phyloP scores from a whole-genome alignment of 2,797 vertebrate species.

The Phataginus tricuspis region DNA sequence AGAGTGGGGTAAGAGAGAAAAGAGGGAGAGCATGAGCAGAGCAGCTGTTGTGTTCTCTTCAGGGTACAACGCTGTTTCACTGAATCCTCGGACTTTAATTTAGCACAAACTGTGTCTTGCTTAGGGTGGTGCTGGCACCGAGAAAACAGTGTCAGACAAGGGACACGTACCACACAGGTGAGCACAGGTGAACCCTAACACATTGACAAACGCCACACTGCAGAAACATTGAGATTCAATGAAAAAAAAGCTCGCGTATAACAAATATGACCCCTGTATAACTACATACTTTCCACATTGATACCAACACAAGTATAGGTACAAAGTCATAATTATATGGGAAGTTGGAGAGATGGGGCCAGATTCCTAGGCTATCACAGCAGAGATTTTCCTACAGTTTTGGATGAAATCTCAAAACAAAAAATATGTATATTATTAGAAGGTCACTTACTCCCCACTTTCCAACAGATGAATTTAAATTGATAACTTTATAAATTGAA shows the following conservation, averaged over 20 bases:
- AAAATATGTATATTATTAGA: neutral
- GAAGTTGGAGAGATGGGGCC: neutral
- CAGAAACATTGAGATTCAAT: neutral
- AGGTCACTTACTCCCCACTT: neutral
- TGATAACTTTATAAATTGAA: neutral
- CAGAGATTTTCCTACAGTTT: neutral
- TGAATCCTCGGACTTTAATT: neutral
- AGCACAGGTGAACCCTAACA: neutral
- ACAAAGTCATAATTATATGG: neutral
- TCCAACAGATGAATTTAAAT: neutral
- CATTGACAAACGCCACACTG: neutral
- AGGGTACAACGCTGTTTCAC: neutral
- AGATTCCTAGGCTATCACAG: neutral
- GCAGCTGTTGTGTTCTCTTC: neutral
- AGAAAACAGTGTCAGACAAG: too few relatives aligned
- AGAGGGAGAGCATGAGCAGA: neutral
- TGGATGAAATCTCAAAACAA: constrained; percentile 22
- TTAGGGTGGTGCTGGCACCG: neutral
- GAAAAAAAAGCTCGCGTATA: neutral
- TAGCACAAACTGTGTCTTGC: neutral
- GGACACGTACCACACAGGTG: neutral
- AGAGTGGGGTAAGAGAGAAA: neutral
- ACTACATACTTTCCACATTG: neutral
- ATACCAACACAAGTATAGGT: neutral
- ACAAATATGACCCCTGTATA: neutral